These are phyloP conservation scores for Tholera decimalis DNA, from an alignment of 2,888 invertebrate genomes.

Conservation along the genomic window DNA sequence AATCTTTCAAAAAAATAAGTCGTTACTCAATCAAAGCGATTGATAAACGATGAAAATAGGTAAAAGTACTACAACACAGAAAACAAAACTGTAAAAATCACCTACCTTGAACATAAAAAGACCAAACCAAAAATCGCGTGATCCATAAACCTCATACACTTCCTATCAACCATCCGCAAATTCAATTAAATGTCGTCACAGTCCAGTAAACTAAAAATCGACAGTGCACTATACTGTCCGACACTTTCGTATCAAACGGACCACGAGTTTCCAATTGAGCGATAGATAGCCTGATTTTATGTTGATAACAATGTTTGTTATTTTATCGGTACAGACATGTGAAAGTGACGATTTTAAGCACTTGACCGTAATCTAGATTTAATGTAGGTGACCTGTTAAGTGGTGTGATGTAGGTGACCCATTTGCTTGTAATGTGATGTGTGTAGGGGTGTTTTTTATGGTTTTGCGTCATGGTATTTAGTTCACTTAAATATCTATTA, in stretches of 20 bases:
- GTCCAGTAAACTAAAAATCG: constrained; percentile 34
- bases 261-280: constrained; percentile 65
- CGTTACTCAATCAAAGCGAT: background rate
- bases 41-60: background rate
- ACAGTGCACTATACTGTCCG: constrained; percentile 28
- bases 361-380: constrained; percentile 76
- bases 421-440: constrained; percentile 46
- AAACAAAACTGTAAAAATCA: background rate
- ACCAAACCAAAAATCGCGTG: constrained; percentile 23
- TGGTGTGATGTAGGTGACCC: constrained; percentile 52
- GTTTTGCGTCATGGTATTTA: background rate
- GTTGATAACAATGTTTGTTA: constrained; percentile 60
- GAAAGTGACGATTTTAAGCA: constrained; percentile 72
- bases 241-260: constrained; percentile 33
- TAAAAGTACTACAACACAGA: background rate
- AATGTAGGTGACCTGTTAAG: constrained; percentile 59
- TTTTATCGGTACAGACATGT: constrained; percentile 58
- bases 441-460: constrained; percentile 9
- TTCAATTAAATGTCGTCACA: constrained; percentile 40
- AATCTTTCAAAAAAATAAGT: too few species aligned
- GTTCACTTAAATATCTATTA: background rate
- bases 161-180: constrained; percentile 17
- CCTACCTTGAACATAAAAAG: background rate
- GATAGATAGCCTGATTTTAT: constrained; percentile 73
- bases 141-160: constrained; percentile 22